Evolutionary conservation across 2,797 vertebrate genomes (phyloP).

Genomic region (Psittacula derbiana): DNA sequence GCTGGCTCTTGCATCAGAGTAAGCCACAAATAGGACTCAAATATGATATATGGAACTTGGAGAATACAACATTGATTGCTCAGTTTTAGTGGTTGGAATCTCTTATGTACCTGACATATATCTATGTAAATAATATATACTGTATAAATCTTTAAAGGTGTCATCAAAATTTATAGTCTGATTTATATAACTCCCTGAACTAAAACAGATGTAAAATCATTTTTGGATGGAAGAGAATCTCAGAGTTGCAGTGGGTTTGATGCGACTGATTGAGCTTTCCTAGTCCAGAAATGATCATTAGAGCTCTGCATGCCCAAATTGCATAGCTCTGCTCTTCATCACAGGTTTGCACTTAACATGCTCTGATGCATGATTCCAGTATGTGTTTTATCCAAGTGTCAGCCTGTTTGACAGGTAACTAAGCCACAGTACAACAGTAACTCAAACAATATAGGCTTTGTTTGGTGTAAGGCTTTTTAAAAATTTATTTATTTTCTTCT

Average conservation of each 20-base stretch:
- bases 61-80: not conserved
- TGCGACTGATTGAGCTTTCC: not conserved
- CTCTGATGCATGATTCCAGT: not conserved
- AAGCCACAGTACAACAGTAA: not conserved
- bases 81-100: slow-evolving; percentile 22
- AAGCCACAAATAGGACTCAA: not conserved
- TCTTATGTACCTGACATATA: not conserved
- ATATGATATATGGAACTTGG: not conserved
- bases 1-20: not conserved
- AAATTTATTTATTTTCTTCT: not conserved
- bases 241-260: not conserved
- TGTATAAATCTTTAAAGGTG: slow-evolving; percentile 50
- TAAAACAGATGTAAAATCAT: slow-evolving; percentile 53
- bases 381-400: slow-evolving; percentile 33
- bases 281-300: slow-evolving; percentile 22
- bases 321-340: not conserved
- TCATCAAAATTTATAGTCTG: slow-evolving; percentile 45
- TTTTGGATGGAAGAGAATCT: slow-evolving; percentile 3
- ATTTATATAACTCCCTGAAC: slow-evolving; percentile 52
- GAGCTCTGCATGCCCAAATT: not conserved
- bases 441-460: not conserved
- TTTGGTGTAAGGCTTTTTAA: not conserved
- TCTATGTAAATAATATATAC: not conserved
- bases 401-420: slow-evolving; percentile 45
- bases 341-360: not conserved